These are phyloP conservation scores for Florisuga fusca DNA, from an alignment of 2,797 vertebrate genomes.

Conservation along the genomic window DNA sequence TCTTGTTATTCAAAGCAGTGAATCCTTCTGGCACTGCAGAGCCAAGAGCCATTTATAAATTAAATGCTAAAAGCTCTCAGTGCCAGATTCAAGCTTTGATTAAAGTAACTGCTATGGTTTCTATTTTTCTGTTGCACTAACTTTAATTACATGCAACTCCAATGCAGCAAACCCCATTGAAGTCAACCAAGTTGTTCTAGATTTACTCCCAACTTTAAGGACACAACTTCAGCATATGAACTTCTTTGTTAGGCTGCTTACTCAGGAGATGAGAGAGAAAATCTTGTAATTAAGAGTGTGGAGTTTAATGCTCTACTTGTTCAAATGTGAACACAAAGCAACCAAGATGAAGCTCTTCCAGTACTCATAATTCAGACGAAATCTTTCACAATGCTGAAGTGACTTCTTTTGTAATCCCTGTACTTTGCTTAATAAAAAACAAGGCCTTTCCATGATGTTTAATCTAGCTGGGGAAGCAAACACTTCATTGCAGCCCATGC, in stretches of 20 bases:
- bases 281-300: not conserved
- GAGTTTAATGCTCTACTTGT: not conserved
- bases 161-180: not conserved
- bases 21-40: not conserved
- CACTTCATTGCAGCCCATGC: rapidly evolving
- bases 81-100: not conserved
- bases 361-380: not conserved
- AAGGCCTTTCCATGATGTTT: rapidly evolving
- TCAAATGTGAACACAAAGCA: not conserved
- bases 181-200: not conserved
- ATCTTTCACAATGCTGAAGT: not conserved
- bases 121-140: not conserved
- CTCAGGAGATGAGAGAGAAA: not conserved
- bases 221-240: not conserved
- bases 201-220: not conserved
- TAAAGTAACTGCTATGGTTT: not conserved
- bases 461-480: not conserved
- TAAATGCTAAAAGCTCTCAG: not conserved
- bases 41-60: conserved; percentile 4
- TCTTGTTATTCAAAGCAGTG: not conserved
- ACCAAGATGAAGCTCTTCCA: not conserved
- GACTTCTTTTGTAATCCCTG: not conserved
- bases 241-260: not conserved
- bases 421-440: not conserved
- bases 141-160: not conserved